Conservation (phyloP, 2,888 invertebrate genomes). For the Lagria hirta region DNA sequence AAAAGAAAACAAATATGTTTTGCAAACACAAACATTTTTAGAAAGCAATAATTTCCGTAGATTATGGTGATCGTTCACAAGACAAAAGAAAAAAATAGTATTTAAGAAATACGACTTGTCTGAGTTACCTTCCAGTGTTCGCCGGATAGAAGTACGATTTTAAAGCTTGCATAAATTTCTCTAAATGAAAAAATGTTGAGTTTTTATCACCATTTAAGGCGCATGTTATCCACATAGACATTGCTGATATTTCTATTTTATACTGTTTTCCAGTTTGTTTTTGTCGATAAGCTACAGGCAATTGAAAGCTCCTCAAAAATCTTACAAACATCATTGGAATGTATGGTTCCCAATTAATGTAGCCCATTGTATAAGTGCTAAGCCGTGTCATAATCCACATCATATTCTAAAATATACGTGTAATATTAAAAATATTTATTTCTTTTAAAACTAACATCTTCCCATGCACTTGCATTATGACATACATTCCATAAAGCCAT, state of each 20-base stretch:
- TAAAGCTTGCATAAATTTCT: slow-evolving; percentile 77
- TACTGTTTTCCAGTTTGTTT: slow-evolving; percentile 61
- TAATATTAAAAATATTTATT: slow-evolving; percentile 8
- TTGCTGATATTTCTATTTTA: slow-evolving; percentile 54
- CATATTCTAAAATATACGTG: slow-evolving; percentile 60
- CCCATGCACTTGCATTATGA: slow-evolving; percentile 71
- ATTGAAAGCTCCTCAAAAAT: slow-evolving; percentile 70
- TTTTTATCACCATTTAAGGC: slow-evolving; percentile 67
- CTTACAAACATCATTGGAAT: slow-evolving; percentile 75
- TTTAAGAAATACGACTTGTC: too few relatives aligned
- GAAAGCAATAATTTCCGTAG: too few relatives aligned
- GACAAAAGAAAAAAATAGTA: too few relatives aligned
- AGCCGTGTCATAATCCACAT: slow-evolving; percentile 74
- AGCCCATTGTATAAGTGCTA: slow-evolving; percentile 74
- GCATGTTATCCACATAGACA: slow-evolving; percentile 63
- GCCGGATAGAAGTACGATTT: slow-evolving; percentile 90
- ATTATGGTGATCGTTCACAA: too few relatives aligned
- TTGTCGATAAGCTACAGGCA: slow-evolving; percentile 78
- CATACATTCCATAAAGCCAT: slow-evolving; percentile 77
- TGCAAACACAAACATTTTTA: too few relatives aligned
- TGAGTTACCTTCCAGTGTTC: slow-evolving; percentile 65
- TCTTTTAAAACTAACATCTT: slow-evolving; percentile 55
- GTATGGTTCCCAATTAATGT: slow-evolving; percentile 85
- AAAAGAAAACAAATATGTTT: too few relatives aligned
- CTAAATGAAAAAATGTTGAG: slow-evolving; percentile 69